Conservation (phyloP, 2,888 invertebrate species). For the Harpagoxenus sublaevis region DNA sequence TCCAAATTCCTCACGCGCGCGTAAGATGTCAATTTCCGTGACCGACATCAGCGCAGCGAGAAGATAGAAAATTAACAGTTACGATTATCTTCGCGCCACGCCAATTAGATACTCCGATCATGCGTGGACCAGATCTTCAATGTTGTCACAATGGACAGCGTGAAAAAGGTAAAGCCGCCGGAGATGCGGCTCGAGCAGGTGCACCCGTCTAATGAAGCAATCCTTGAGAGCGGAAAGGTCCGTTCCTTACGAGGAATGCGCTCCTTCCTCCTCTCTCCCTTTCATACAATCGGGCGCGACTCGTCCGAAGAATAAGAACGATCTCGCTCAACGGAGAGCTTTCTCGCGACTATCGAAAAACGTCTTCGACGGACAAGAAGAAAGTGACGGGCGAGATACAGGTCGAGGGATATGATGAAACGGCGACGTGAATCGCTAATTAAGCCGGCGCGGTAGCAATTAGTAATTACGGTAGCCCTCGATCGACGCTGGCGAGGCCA, state of each 20-base stretch:
- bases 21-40: slow-evolving; percentile 24
- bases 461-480: slow-evolving; percentile 83
- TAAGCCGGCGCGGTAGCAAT: slow-evolving; percentile 81
- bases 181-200: slow-evolving; percentile 58
- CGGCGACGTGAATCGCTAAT: slow-evolving; percentile 80
- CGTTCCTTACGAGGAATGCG: slow-evolving; percentile 46
- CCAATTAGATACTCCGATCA: slow-evolving; percentile 1
- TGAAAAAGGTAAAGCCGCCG: slow-evolving; percentile 31
- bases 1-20: slow-evolving; percentile 5
- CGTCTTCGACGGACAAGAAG: slow-evolving; percentile 36
- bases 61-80: slow-evolving; percentile 25
- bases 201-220: slow-evolving; percentile 76
- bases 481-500: slow-evolving; percentile 60
- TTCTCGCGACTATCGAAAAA: slow-evolving; percentile 63
- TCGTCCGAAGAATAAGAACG: slow-evolving; percentile 12
- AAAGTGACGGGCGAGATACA: slow-evolving; percentile 53
- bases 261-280: slow-evolving; percentile 16
- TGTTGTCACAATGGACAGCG: neutral
- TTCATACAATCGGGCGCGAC: slow-evolving; percentile 1
- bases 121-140: slow-evolving; percentile 9
- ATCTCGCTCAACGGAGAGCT: slow-evolving; percentile 28
- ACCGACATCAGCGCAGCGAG: neutral
- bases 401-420: slow-evolving; percentile 61
- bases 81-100: neutral
- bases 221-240: slow-evolving; percentile 63